Evolutionary conservation across 2,888 invertebrate species (phyloP), one percentile per base, ranked within the genome.

Genomic region (Phyllotreta cruciferae): DNA sequence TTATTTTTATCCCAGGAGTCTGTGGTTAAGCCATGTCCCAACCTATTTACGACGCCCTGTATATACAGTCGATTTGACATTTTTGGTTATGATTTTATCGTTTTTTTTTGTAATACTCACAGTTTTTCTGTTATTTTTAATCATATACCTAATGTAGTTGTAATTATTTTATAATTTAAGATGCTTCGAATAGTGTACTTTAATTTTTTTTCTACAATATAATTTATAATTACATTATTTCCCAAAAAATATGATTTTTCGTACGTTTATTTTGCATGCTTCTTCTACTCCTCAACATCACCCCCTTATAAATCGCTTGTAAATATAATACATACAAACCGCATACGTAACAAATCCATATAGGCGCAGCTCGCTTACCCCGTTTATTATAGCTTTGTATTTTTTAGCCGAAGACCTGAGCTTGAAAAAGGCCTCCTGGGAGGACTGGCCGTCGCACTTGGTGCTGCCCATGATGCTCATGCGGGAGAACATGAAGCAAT

Each of bases 391-490:
- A 60, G 52, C 37, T 44, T 35, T 34, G 60, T 56, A 41, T 57
- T 78, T 84, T 84, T 80, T 83, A 85, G 85, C 84, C 68, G 84
- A 86, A 84, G 91, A 91, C 85, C 86, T 91, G 82, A 83, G 90
- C 79, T 85, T 82, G 86, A 88, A 75, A 84, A 85, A 81, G 85
- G 86, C 79, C 1, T 53, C 67, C 7, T 90, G 90, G 89, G 88
- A 88, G 74, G 87, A 87, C 81, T 90, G 89, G 89, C 90, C 90
- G 74, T 88, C 89, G 72, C 84, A 91, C 73, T 82, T 92, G 80
- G 90, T 91, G 74, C 84, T 90, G 82, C 89, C 90, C 63, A 84
- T 89, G 80, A 86, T 88, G 77, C 83, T 85, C 71, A 81, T 87
- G 78, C 83, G 87, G 50, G 87, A 85, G 75, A 82, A 79, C 62